Conservation (phyloP, 2,113 vertebrate species). For the Pao palembangensis region DNA sequence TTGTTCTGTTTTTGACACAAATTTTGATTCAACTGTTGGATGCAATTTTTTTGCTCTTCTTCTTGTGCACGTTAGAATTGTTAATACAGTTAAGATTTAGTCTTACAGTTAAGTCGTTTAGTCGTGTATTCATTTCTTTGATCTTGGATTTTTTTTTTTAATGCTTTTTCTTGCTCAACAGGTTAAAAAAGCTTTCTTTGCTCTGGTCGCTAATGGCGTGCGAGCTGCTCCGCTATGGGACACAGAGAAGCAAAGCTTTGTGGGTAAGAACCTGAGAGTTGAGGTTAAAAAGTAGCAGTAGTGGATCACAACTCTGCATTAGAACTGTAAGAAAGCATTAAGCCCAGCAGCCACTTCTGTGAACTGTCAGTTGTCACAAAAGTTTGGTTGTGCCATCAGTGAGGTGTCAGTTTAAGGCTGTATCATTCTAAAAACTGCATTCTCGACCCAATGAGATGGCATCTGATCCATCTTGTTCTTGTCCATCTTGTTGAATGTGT, state of each 20-base stretch:
- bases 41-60: too few species aligned
- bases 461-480: constrained; percentile 6
- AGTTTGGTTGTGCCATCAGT: too few species aligned
- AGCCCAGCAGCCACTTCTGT: too few species aligned
- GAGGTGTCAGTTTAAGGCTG: too few species aligned
- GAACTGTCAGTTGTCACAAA: too few species aligned
- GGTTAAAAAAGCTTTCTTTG: constrained; percentile 99
- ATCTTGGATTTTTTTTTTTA: neutral
- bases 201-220: constrained; percentile 95
- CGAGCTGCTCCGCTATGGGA: constrained; percentile 97
- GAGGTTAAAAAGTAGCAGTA: neutral
- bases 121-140: neutral
- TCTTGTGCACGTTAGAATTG: too few species aligned
- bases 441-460: neutral
- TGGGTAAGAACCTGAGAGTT: constrained; percentile 79
- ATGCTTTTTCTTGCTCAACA: constrained; percentile 49
- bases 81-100: too few species aligned
- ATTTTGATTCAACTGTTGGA: too few species aligned
- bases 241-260: constrained; percentile 96
- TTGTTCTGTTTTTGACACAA: too few species aligned
- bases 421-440: too few species aligned
- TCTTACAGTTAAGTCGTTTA: too few species aligned
- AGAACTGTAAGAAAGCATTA: too few species aligned
- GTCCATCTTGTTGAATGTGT: neutral
- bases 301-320: neutral